A percentile compares a stretch with the other conserved stretches of the same genome.
These are phyloP conservation scores for Atractosteus spatula DNA, from an alignment of 2,113 vertebrate genomes.

Conservation along the genomic window DNA sequence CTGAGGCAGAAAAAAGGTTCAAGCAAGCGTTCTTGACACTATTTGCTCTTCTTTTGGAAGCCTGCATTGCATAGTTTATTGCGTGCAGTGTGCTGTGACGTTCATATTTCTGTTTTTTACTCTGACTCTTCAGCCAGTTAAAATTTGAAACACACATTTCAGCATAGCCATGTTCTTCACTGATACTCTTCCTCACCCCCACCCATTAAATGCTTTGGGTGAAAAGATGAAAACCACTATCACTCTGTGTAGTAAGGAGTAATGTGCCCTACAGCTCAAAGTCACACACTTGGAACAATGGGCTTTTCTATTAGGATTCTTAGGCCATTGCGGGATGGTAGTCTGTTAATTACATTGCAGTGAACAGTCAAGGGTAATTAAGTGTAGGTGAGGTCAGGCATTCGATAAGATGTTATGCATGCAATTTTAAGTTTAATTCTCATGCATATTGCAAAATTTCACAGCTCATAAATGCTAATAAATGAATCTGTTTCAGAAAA, in stretches of 20 bases:
- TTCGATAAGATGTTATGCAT: slow-evolving; percentile 34
- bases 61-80: too few species aligned
- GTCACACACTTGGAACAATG: slow-evolving; percentile 38
- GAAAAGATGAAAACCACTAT: slow-evolving; percentile 38
- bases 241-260: slow-evolving; percentile 23
- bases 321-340: slow-evolving; percentile 24
- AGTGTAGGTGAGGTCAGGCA: slow-evolving; percentile 35
- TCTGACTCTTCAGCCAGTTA: too few species aligned
- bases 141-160: too few species aligned
- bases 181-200: too few species aligned
- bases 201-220: slow-evolving; percentile 22
- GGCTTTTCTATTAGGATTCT: slow-evolving; percentile 35
- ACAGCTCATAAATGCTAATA: slow-evolving; percentile 9
- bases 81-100: too few species aligned
- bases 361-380: slow-evolving; percentile 54
- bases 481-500: background rate
- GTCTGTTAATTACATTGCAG: slow-evolving; percentile 47
- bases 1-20: background rate
- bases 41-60: too few species aligned
- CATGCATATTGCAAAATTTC: slow-evolving; percentile 3
- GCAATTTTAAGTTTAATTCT: slow-evolving; percentile 31
- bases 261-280: slow-evolving; percentile 37
- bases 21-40: background rate
- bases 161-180: too few species aligned
- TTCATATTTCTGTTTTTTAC: too few species aligned